Evolutionary conservation across 2,888 invertebrate species (phyloP).

Genomic region (Timema podura): DNA sequence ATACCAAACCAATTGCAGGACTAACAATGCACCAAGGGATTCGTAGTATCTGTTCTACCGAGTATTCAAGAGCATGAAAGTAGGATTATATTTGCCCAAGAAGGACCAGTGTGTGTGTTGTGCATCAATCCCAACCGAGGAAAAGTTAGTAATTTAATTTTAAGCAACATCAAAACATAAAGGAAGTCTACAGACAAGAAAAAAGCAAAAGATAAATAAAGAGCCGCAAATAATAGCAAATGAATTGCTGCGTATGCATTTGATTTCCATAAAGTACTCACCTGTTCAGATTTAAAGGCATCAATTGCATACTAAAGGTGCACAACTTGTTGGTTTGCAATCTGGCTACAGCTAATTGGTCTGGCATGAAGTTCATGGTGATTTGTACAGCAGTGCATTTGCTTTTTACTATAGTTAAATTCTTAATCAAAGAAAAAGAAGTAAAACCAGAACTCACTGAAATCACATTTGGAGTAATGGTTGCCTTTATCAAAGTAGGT

Average conservation of each 20-base stretch:
- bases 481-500: not conserved
- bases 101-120: not conserved
- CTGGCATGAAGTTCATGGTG: too few species aligned
- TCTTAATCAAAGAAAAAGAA: constrained; percentile 6
- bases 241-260: too few species aligned
- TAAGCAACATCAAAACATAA: not conserved
- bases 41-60: not conserved
- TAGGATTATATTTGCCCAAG: not conserved
- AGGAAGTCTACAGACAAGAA: not conserved
- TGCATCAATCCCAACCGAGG: not conserved
- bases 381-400: not conserved
- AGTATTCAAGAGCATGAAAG: not conserved
- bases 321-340: too few species aligned
- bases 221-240: not conserved
- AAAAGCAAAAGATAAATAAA: not conserved
- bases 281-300: too few species aligned
- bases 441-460: not conserved
- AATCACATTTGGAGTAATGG: not conserved
- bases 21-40: not conserved
- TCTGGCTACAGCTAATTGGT: too few species aligned
- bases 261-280: too few species aligned
- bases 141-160: not conserved
- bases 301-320: too few species aligned
- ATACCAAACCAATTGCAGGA: not conserved
- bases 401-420: not conserved